Evolutionary conservation across 2,113 vertebrate species (phyloP), one percentile per base, ranked within the genome.

Genomic region (Marmota flaviventris): DNA sequence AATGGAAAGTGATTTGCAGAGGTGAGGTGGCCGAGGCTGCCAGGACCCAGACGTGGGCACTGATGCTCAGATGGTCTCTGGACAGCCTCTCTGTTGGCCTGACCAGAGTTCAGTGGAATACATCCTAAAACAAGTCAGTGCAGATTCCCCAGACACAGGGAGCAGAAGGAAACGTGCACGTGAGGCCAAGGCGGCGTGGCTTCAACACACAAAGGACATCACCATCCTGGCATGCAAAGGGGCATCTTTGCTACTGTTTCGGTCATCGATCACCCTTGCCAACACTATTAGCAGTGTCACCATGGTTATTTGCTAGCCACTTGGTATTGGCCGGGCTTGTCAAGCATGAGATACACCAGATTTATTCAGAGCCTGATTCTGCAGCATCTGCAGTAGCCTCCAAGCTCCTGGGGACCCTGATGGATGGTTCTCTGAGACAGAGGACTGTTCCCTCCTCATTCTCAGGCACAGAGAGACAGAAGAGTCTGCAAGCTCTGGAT

Each of bases 131-230:
- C 5, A 61, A 37, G n/a, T 25, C 45, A 61, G 53, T 12, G 8
- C 42, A 42, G 56, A 83, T 10, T 25, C 42, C 24, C n/a, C 13
- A 9, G 5, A 13, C 12, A 29, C 5, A 25, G 17, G 39, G 67
- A 37, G 10, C 17, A 3, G 58, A 29, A 27, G 18, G 10, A 24
- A 65, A 8, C 8, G 2, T 65, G 22, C 34, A 12, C 4, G 22
- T 0, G 12, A 22, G 37, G 4, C 34, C 14, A 61, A 51, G 11
- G 63, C 12, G 1, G 11, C 0, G 18, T 9, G 32, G 24, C 48
- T 86, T 79, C 32, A 27, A 16, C 37, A 10, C 4, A 18, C 7
- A 4, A 18, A 25, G 2, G 27, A 27, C 8, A 2, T 2, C 20
- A 4, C 29, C 4, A 29, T 61, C 24, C 76, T 8, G 10, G 51